Evolutionary conservation across 2,113 vertebrate genomes (phyloP), one percentile per base, ranked within the genome.

Genomic region (Ammospiza caudacuta): DNA sequence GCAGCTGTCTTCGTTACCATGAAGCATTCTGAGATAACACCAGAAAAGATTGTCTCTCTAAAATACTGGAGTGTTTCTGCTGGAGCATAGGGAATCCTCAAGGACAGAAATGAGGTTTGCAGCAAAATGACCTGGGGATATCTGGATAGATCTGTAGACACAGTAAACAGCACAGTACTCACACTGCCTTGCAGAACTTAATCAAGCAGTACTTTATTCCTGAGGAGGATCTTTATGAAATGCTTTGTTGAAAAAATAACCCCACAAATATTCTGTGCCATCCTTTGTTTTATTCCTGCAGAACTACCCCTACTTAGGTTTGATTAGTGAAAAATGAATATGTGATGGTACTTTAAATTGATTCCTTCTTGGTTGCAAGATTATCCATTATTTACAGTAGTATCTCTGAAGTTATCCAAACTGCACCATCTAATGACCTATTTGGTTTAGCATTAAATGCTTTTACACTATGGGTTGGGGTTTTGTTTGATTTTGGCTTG

Each of bases 391-490:
- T 67, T 83, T 83, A n/a, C 9, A 46, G 11, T 15, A 17, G 15
- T n/a, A 62, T 76, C 9, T 49, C 52, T 76, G 27, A 24, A 72
- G 37, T 68, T 79, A 33, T 28, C 14, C 25, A 66, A 47, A 82
- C 24, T 63, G 14, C 16, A 88, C 5, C 16, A 67, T 39, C 12
- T 80, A 66, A 73, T 29, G 35, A 78, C 9, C 19, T 63, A 6
- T 39, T 9, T 78, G 27, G 5, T 52, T 87, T 27, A 46, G 4
- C 37, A 27, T 22, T 28, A 67, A 84, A 33, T 33, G 2, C 15
- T 84, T 89, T 84, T 67, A 62, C 7, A 25, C 12, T 23, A 22
- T 0, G 0, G 6, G 1, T 15, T 85, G 11, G 13, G 2, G 3
- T 44, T 68, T 31, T 33, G 12, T 18, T 76, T 13, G 1, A 6